phyloP scores from a whole-genome alignment of 1,140 invertebrate species.

The Pseudobourletiella spinata region DNA sequence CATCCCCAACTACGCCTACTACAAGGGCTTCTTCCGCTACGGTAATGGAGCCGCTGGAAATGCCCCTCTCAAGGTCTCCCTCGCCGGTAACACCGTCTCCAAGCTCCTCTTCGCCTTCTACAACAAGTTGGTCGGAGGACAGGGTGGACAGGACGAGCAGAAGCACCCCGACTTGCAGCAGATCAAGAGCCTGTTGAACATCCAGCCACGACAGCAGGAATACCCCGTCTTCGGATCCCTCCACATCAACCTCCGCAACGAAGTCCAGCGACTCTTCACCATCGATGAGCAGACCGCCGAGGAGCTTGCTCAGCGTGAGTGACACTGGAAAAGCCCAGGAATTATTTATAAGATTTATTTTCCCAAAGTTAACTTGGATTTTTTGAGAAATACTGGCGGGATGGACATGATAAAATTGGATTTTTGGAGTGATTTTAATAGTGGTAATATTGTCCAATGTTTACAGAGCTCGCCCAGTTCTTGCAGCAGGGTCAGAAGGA shows the following conservation, averaged over 20 bases:
- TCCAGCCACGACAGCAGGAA: conserved; percentile 21
- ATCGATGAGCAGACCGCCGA: conserved; percentile 12
- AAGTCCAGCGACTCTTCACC: conserved; percentile 26
- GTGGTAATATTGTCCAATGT: no score
- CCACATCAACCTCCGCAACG: conserved; percentile 27
- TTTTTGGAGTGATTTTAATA: no score
- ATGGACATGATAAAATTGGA: no score
- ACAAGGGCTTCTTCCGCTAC: conserved; percentile 22
- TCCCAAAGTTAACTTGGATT: no score
- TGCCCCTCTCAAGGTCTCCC: conserved; percentile 24
- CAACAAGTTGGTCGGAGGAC: conserved; percentile 1
- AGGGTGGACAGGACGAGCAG: neutral
- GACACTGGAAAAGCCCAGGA: no score
- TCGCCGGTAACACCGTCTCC: conserved; percentile 17
- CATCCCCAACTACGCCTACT: conserved; percentile 30
- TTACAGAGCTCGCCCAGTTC: neutral
- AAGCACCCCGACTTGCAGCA: conserved; percentile 17
- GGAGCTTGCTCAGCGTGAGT: conserved; percentile 7
- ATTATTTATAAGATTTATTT: no score
- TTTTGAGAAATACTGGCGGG: no score
- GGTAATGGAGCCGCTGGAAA: conserved; percentile 24
- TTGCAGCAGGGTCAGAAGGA: neutral
- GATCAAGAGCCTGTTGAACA: conserved; percentile 17
- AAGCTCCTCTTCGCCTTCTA: conserved; percentile 1
- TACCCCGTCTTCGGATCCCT: conserved; percentile 10